Conservation (phyloP, 1,140 invertebrate genomes). For the Nautilus pompilius region DNA sequence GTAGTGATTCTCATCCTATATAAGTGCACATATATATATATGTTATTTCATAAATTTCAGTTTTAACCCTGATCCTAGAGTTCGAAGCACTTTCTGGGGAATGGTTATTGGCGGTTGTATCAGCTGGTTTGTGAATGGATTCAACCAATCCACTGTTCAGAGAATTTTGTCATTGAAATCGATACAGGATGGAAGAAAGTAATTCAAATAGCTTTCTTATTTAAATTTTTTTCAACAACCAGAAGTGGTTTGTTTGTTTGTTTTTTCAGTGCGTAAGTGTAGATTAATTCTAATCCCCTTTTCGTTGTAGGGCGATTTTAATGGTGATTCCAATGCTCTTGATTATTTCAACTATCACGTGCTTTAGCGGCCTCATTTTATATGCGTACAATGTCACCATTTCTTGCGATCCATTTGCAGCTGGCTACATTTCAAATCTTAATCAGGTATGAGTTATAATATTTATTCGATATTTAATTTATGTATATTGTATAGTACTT, state of each 20-base stretch:
- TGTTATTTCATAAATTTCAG: too few relatives aligned
- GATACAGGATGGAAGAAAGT: constrained; percentile 16
- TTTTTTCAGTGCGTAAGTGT: too few relatives aligned
- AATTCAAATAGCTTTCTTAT: too few relatives aligned
- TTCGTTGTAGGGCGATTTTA: constrained; percentile 1
- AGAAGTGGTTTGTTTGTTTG: too few relatives aligned
- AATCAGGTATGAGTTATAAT: constrained; percentile 9
- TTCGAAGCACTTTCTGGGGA: constrained; percentile 16
- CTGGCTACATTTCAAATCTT: constrained; percentile 8
- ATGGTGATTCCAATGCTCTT: constrained; percentile 7
- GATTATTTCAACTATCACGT: neutral
- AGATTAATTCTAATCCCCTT: too few relatives aligned
- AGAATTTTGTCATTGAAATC: constrained; percentile 17
- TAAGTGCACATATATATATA: too few relatives aligned
- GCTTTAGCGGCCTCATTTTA: constrained; percentile 1
- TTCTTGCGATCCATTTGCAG: constrained; percentile 13
- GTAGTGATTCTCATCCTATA: too few relatives aligned
- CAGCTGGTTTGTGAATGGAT: constrained; percentile 26
- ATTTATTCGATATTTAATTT: too few relatives aligned
- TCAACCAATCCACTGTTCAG: constrained; percentile 26
- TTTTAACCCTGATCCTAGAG: constrained; percentile 14
- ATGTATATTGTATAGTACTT: too few relatives aligned
- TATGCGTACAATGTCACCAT: constrained; percentile 6
- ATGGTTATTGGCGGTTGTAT: constrained; percentile 10
- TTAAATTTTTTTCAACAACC: too few relatives aligned